Percentiles rank a stretch among this genome's conserved stretches.
phyloP scores from a whole-genome alignment of 2,113 vertebrate species.

The Mirounga angustirostris region DNA sequence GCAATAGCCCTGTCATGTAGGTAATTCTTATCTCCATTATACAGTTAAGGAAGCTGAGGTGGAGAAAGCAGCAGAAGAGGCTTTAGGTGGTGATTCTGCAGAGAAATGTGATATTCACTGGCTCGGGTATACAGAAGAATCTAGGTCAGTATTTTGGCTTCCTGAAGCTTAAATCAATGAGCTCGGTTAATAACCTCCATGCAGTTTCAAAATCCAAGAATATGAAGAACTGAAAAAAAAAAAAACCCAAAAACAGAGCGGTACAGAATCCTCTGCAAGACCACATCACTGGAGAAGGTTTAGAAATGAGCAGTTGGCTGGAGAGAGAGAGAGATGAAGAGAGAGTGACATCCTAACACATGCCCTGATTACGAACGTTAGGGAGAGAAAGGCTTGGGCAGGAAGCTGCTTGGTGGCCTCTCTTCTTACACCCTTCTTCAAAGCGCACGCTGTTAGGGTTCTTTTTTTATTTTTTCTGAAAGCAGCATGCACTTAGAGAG shows the following conservation, averaged over 20 bases:
- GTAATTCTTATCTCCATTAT: not conserved
- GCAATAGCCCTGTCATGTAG: not conserved
- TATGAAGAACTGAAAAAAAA: not conserved
- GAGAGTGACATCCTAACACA: not conserved
- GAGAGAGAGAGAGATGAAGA: not conserved
- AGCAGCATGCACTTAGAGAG: constrained; percentile 9
- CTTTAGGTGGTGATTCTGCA: not conserved
- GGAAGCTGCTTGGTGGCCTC: not conserved
- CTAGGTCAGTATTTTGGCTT: not conserved
- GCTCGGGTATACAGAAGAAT: not conserved
- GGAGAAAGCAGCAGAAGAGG: not conserved
- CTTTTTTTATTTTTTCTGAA: not conserved
- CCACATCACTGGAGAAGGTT: not conserved
- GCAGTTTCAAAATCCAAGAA: not conserved
- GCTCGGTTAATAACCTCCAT: not conserved
- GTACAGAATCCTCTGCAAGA: not conserved
- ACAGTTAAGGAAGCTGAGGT: not conserved
- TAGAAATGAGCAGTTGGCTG: not conserved
- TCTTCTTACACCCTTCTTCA: not conserved
- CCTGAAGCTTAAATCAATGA: not conserved
- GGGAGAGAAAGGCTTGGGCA: not conserved
- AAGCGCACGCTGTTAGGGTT: not conserved
- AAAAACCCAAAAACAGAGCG: not conserved
- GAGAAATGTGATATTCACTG: not conserved
- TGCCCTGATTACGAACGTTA: not conserved